These are phyloP conservation scores for Calidris pugnax DNA, from an alignment of 2,113 vertebrate species.

Conservation along the genomic window DNA sequence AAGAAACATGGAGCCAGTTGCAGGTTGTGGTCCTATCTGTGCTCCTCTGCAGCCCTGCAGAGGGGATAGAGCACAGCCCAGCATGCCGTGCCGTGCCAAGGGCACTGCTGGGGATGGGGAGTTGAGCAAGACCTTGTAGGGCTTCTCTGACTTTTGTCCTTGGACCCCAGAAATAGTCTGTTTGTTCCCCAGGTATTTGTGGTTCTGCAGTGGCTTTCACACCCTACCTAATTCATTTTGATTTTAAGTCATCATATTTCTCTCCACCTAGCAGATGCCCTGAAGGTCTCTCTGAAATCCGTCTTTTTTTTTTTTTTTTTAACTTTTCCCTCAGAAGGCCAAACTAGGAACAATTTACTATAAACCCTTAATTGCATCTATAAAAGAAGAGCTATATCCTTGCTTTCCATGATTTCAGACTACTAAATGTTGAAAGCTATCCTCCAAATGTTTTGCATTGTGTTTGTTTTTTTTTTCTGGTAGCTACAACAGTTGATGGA, in stretches of 20 bases:
- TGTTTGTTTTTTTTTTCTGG: background rate
- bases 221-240: background rate
- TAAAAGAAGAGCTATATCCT: background rate
- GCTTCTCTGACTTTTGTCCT: background rate
- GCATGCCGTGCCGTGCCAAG: background rate
- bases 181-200: background rate
- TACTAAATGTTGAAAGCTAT: background rate
- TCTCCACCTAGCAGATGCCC: background rate
- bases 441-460: background rate
- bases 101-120: accelerated
- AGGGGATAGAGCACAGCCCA: accelerated
- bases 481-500: background rate
- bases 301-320: background rate
- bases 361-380: background rate
- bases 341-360: background rate
- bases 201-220: background rate
- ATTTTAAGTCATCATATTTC: background rate
- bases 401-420: background rate
- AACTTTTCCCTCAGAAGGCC: background rate
- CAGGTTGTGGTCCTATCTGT: accelerated
- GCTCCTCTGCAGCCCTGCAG: accelerated
- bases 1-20: accelerated
- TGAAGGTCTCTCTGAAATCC: background rate
- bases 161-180: background rate
- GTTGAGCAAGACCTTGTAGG: too few relatives aligned